Conservation (phyloP, 2,113 vertebrate genomes). For the Chloropsis hardwickii region DNA sequence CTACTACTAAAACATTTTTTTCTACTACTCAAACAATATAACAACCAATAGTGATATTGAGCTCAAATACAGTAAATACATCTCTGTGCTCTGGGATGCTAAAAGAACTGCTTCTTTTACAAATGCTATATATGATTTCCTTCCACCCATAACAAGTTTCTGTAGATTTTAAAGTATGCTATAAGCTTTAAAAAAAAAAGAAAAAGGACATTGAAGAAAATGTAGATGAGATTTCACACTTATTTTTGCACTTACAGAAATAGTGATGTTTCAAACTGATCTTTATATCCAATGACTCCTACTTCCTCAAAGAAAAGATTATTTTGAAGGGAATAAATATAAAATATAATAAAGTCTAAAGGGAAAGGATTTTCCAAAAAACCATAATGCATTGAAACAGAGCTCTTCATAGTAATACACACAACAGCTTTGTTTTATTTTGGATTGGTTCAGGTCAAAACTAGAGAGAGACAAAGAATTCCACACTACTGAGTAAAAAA, state of each 20-base stretch:
- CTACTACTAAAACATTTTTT: not conserved
- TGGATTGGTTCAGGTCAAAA: not conserved
- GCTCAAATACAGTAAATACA: not conserved
- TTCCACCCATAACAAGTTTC: not conserved
- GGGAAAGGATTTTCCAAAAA: not conserved
- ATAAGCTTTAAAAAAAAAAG: not conserved
- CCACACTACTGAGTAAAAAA: not conserved
- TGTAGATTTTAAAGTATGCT: not conserved
- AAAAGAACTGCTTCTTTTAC: not conserved
- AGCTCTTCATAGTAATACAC: not conserved
- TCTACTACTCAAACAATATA: not conserved
- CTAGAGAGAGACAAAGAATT: not conserved
- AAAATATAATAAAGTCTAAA: not conserved
- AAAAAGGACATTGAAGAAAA: not conserved
- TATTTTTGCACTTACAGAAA: not conserved
- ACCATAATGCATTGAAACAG: not conserved
- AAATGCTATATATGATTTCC: not conserved
- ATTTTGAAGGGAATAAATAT: not conserved
- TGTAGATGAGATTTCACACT: not conserved
- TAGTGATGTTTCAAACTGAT: not conserved
- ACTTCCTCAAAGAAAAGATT: not conserved
- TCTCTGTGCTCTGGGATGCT: not conserved
- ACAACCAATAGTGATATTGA: not conserved
- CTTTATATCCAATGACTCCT: not conserved
- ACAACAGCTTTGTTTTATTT: not conserved